phyloP scores from a whole-genome alignment of 1,140 invertebrate species.

The Platorchestia sp. region DNA sequence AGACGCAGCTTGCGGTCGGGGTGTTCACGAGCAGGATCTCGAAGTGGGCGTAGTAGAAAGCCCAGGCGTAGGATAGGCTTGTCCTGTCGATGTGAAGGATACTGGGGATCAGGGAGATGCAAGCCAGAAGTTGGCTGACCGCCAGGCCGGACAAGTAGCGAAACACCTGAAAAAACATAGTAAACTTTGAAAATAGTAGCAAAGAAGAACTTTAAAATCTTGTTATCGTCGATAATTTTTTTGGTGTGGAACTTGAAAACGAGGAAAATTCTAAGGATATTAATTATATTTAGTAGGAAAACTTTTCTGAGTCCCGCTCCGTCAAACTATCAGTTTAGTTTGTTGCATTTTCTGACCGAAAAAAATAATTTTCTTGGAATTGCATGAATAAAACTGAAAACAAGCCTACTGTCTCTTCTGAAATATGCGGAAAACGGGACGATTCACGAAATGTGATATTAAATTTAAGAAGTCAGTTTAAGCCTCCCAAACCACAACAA shows the following conservation, averaged over 20 bases:
- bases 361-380: too few species aligned
- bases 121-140: slow-evolving; percentile 60
- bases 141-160: slow-evolving; percentile 63
- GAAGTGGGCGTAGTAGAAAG: slow-evolving; percentile 66
- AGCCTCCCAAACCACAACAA: too few species aligned
- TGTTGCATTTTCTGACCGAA: too few species aligned
- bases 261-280: not conserved
- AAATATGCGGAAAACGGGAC: too few species aligned
- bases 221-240: not conserved
- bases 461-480: too few species aligned
- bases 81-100: slow-evolving; percentile 58
- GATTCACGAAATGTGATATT: too few species aligned
- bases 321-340: too few species aligned
- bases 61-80: slow-evolving; percentile 60
- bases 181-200: not conserved
- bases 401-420: too few species aligned
- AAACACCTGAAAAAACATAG: slow-evolving; percentile 50
- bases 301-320: not conserved
- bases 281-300: not conserved
- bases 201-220: too few species aligned
- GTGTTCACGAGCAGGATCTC: slow-evolving; percentile 61
- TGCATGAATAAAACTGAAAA: too few species aligned
- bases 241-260: not conserved
- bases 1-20: slow-evolving; percentile 63
- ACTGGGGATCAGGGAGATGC: slow-evolving; percentile 57